Conservation (phyloP, 2,888 invertebrate genomes). For the Hesperia comma region DNA sequence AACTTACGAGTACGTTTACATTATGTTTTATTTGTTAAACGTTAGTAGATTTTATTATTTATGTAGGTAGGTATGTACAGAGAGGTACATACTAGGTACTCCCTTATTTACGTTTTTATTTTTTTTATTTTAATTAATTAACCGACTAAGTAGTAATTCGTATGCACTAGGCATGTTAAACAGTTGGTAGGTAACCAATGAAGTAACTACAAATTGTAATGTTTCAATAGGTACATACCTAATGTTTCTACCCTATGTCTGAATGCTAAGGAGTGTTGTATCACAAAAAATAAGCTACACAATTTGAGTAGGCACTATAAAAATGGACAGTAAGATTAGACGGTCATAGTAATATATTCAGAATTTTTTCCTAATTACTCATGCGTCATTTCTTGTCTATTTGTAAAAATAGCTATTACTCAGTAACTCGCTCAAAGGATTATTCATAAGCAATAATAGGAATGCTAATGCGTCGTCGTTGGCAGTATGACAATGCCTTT, state of each 20-base stretch:
- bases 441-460: conserved; percentile 74
- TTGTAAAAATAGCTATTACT: conserved; percentile 46
- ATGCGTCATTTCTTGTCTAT: conserved; percentile 20
- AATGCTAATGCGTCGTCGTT: conserved; percentile 71
- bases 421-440: conserved; percentile 55
- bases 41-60: no score
- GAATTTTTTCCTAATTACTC: conserved; percentile 19
- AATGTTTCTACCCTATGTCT: no score
- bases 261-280: no score
- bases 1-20: no score
- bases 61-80: no score
- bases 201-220: background rate
- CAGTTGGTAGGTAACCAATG: background rate
- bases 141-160: no score
- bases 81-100: no score
- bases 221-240: background rate
- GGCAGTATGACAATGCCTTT: conserved; percentile 60
- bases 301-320: background rate
- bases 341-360: conserved; percentile 1
- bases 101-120: no score
- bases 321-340: background rate
- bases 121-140: no score
- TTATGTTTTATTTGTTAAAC: no score
- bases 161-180: background rate
- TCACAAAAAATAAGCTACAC: background rate